Evolutionary conservation across 2,888 invertebrate genomes (phyloP).

Genomic region (Troides aeacus): DNA sequence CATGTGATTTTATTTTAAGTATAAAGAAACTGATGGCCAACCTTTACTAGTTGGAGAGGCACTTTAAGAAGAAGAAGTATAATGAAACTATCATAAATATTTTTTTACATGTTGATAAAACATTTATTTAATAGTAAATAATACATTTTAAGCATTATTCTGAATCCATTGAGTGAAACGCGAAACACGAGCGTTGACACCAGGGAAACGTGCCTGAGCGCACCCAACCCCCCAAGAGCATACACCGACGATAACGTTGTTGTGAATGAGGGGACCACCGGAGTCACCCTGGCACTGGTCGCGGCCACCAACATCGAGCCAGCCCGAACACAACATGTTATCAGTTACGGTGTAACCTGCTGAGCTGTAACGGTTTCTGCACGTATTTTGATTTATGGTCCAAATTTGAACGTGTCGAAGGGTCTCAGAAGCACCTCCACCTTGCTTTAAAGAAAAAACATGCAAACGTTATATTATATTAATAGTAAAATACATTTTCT

Average conservation of each 20-base stretch:
- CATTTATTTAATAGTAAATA: background rate
- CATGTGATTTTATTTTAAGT: no score
- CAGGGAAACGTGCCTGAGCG: slow-evolving; percentile 44
- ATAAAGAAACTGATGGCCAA: no score
- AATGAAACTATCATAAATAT: no score
- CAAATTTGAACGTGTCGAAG: slow-evolving; percentile 51
- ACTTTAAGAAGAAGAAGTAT: no score
- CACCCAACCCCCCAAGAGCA: slow-evolving; percentile 48
- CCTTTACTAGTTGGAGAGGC: no score
- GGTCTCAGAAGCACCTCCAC: slow-evolving; percentile 44
- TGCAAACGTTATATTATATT: no score
- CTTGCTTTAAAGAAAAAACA: slow-evolving; percentile 33
- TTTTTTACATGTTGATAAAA: no score
- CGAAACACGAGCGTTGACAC: slow-evolving; percentile 53
- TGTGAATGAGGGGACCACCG: slow-evolving; percentile 35
- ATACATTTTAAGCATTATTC: slow-evolving; percentile 39
- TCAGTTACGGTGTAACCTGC: slow-evolving; percentile 39
- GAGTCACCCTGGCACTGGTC: slow-evolving; percentile 32
- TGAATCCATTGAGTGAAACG: slow-evolving; percentile 48
- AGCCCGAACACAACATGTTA: slow-evolving; percentile 57
- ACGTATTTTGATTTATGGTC: slow-evolving; percentile 43
- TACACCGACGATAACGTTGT: slow-evolving; percentile 47
- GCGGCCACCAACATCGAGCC: slow-evolving; percentile 47
- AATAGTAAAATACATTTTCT: no score
- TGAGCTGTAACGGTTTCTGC: slow-evolving; percentile 41